A percentile compares a stretch with the other conserved stretches of the same genome.
Conservation (phyloP, 2,888 invertebrate genomes). For the Loripinus fragilis region DNA sequence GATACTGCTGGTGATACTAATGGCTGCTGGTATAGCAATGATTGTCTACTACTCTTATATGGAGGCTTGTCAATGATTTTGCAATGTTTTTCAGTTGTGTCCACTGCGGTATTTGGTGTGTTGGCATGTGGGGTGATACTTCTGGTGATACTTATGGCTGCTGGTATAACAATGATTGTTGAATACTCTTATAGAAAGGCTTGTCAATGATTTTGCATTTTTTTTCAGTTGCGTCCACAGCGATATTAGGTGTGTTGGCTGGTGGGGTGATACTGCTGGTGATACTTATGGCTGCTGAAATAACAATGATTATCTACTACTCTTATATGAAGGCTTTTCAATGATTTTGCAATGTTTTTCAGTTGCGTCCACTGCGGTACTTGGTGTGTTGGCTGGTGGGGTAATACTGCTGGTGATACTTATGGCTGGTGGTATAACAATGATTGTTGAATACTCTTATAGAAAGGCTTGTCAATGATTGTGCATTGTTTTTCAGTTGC, state of each 20-base stretch:
- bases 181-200: no score
- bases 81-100: not conserved
- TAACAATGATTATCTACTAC: not conserved
- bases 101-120: not conserved
- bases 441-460: not conserved
- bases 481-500: not conserved
- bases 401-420: not conserved
- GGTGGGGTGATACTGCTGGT: constrained; percentile 2
- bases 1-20: no score
- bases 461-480: no score
- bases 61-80: no score
- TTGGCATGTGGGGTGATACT: not conserved
- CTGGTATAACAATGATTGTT: not conserved
- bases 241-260: not conserved
- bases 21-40: no score
- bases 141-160: not conserved
- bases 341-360: no score
- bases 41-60: no score
- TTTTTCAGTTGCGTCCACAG: not conserved
- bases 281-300: not conserved
- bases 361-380: not conserved
- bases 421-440: not conserved
- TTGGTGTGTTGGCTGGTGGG: not conserved
- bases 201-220: no score
- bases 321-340: no score